Base-by-base conservation (phyloP, 2,797 vertebrate species). In the Phalloptychus januarius region DNA sequence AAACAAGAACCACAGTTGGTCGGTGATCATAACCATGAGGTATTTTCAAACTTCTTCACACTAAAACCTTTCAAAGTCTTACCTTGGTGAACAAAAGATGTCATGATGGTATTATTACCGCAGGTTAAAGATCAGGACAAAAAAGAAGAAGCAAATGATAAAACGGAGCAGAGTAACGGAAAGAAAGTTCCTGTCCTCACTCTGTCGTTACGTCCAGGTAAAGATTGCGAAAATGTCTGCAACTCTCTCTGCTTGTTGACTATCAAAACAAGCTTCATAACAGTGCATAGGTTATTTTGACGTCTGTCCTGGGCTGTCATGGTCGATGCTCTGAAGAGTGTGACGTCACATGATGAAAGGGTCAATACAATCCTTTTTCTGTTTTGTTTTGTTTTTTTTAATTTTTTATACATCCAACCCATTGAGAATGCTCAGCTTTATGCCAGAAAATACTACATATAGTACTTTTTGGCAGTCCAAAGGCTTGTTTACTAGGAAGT, bases 161-260 rank as follows among this genome's bases (percentile, higher is more conserved):
- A 86, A 71, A 81, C 28, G 2, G 87, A 91, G 23, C 76, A 84
- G 48, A 85, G 54, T 72, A 89, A 86, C 1, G 85, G 82, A 16
- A 93, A 92, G 76, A 95, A 95, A 83, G 86, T 95, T 38, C 93
- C 95, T n/a, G 85, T 92, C 40, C 88, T 94, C 63, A 94, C 91
- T 1, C 90, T 95, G 84, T 95, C 94, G 7, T 83, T 96, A 65
- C 94, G 91, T 40, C 95, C 95, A 94, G 95, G 96, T 96, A 85
- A 44, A 44, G 67, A 70, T 28, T 70, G 1, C 0, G 6, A 2
- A 44, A 69, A 69, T 4, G 20, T 67, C 20, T 67, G 20, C 36
- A 25, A 36, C 36, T 65, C 31, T 67, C 5, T 69, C 65, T 42
- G 38, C 38, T 42, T 23, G 4, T 10, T n/a, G 38, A 42, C 38